These are phyloP conservation scores for Masnerella sp. DNA, from an alignment of 2,888 invertebrate species.

Conservation along the genomic window DNA sequence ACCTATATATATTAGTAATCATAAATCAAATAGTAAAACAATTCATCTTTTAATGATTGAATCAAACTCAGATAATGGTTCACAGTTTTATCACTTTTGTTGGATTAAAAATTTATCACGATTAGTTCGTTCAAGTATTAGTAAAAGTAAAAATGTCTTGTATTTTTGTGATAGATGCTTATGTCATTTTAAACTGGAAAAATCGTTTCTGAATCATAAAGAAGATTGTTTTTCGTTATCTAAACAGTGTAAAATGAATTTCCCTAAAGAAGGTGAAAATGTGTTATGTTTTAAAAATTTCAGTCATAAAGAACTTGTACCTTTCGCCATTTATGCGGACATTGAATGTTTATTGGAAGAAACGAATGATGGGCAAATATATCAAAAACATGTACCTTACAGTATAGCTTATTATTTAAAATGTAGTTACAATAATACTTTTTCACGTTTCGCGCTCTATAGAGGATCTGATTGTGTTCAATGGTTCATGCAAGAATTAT, in stretches of 20 bases:
- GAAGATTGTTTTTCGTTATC: conserved; percentile 3
- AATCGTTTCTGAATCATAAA: conserved; percentile 11
- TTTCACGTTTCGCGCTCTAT: conserved; percentile 7
- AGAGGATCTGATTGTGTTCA: conserved; percentile 8
- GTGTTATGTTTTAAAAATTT: conserved; percentile 23
- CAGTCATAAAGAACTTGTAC: conserved; percentile 8
- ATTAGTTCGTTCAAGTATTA: conserved; percentile 18
- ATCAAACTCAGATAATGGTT: background rate
- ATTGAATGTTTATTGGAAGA: conserved; percentile 2
- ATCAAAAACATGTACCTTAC: conserved; percentile 22
- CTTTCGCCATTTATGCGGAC: conserved; percentile 19
- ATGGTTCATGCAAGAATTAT: conserved; percentile 17
- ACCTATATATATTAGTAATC: background rate
- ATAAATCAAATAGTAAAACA: background rate
- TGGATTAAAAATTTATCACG: conserved; percentile 6
- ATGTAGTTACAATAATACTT: conserved; percentile 15
- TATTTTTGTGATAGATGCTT: conserved; percentile 8
- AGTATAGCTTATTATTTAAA: conserved; percentile 23
- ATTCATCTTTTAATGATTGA: conserved; percentile 2
- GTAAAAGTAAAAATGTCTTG: background rate
- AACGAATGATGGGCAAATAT: background rate
- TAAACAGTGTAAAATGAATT: conserved; percentile 30
- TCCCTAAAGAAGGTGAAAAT: conserved; percentile 12
- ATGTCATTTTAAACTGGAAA: conserved; percentile 12
- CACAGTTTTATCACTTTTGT: conserved; percentile 11